phyloP scores from a whole-genome alignment of 2,797 vertebrate genomes.

The Dendrocincla tyrannina region DNA sequence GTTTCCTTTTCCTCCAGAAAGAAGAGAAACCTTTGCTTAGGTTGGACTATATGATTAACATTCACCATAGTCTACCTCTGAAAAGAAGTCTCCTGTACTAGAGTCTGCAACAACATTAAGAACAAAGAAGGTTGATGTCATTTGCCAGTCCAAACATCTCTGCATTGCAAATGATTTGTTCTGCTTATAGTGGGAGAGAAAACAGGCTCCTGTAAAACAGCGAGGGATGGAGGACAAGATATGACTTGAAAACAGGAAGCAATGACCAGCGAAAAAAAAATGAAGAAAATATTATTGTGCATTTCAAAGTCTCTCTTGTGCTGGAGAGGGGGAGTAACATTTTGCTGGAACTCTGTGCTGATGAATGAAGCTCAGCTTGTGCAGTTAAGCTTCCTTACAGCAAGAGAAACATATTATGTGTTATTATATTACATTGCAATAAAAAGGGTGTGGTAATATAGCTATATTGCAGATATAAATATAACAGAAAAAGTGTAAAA shows the following conservation, averaged over 20 bases:
- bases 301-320: background rate
- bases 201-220: background rate
- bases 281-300: background rate
- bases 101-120: background rate
- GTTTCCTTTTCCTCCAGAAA: background rate
- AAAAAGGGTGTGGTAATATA: slow-evolving; percentile 46
- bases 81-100: background rate
- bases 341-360: background rate
- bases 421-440: slow-evolving; percentile 19
- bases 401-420: background rate
- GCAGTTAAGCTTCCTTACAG: background rate
- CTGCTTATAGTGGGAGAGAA: background rate
- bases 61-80: background rate
- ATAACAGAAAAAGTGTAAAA: slow-evolving; percentile 13
- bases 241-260: background rate
- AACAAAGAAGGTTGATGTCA: background rate
- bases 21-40: background rate
- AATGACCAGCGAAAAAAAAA: background rate
- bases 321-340: background rate
- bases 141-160: background rate
- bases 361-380: background rate
- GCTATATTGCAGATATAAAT: slow-evolving; percentile 47
- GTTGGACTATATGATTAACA: background rate
- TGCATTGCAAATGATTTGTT: background rate
- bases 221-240: background rate